Percentiles rank a stretch among this genome's conserved stretches.
phyloP scores from a whole-genome alignment of 2,113 vertebrate species.

The Eretmochelys imbricata region DNA sequence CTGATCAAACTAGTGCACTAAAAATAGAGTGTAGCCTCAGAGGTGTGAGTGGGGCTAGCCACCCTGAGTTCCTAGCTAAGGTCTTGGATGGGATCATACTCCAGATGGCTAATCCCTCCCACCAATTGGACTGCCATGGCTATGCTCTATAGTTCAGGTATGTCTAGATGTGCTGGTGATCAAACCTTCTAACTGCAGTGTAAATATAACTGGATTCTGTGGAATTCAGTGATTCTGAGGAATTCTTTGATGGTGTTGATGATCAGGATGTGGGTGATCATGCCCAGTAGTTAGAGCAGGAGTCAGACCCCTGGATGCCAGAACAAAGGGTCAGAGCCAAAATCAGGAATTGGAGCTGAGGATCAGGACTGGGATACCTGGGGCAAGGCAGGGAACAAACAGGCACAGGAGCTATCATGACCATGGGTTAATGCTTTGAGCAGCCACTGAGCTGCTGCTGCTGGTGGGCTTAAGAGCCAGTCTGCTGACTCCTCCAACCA shows the following conservation, averaged over 20 bases:
- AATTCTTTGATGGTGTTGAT: neutral
- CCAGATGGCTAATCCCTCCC: neutral
- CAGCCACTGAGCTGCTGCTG: neutral
- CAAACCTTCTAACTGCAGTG: neutral
- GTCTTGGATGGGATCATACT: neutral
- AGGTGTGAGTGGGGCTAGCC: neutral
- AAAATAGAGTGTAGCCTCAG: neutral
- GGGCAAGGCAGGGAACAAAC: neutral
- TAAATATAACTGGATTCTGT: neutral
- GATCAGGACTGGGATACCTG: neutral
- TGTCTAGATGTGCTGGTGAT: neutral
- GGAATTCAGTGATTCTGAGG: neutral
- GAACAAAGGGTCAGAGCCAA: neutral
- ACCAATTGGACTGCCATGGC: neutral
- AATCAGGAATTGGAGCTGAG: neutral
- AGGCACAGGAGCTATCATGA: neutral
- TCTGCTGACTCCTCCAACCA: neutral
- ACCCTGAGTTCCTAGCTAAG: neutral
- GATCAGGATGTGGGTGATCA: neutral
- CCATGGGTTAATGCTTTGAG: neutral
- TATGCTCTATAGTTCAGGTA: neutral
- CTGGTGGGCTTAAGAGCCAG: neutral
- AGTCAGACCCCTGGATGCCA: neutral
- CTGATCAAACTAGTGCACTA: neutral
- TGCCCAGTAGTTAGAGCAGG: neutral